phyloP scores from a whole-genome alignment of 2,888 invertebrate species.

The Drymonia ruficornis region DNA sequence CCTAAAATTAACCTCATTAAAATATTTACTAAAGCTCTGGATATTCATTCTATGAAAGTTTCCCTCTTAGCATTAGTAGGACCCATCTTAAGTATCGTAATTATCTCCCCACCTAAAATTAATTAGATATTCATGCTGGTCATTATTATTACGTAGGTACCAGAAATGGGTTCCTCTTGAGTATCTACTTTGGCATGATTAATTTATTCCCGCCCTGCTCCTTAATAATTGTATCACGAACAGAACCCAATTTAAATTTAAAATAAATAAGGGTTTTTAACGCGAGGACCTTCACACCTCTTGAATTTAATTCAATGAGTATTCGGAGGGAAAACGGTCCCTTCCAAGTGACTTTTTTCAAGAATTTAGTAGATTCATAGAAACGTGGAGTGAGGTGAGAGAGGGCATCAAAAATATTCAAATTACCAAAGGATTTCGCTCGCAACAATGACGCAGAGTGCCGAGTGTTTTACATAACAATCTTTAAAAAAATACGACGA shows the following conservation, averaged over 20 bases:
- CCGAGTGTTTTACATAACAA: slow-evolving; percentile 22
- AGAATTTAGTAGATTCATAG: slow-evolving; percentile 18
- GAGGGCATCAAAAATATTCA: slow-evolving; percentile 27
- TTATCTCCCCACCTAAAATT: slow-evolving; percentile 3
- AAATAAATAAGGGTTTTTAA: slow-evolving; percentile 35
- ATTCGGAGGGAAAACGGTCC: slow-evolving; percentile 13
- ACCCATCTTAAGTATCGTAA: not conserved
- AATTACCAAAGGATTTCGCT: slow-evolving; percentile 25
- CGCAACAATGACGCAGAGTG: slow-evolving; percentile 15
- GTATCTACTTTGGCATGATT: slow-evolving; percentile 30
- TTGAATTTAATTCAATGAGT: slow-evolving; percentile 32
- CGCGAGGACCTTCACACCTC: slow-evolving; percentile 29
- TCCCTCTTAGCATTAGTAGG: not conserved
- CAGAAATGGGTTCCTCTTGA: slow-evolving; percentile 22
- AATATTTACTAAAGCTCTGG: no score
- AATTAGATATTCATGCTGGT: slow-evolving; percentile 19
- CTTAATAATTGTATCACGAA: slow-evolving; percentile 36
- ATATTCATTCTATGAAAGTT: no score
- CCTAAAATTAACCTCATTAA: no score
- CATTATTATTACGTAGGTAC: slow-evolving; percentile 23
- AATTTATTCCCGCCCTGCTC: slow-evolving; percentile 30
- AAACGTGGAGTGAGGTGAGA: slow-evolving; percentile 9
- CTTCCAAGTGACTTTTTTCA: slow-evolving; percentile 13
- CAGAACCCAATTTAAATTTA: slow-evolving; percentile 36
- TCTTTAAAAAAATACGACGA: slow-evolving; percentile 22